These are phyloP conservation scores for Liasis olivaceus DNA, from an alignment of 2,797 vertebrate genomes.

Conservation along the genomic window DNA sequence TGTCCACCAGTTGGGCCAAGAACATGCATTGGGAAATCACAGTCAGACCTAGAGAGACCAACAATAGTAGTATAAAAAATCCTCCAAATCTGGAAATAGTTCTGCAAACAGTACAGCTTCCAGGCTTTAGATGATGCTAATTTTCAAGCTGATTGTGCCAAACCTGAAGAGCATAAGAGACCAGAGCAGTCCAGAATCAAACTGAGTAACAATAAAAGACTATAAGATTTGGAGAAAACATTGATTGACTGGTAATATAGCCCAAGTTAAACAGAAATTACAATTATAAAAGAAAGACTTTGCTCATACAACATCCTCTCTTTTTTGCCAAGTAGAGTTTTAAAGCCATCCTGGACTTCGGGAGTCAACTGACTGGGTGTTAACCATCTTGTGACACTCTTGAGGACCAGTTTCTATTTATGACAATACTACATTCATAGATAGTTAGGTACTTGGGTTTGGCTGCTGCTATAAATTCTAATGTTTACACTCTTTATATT, in stretches of 20 bases:
- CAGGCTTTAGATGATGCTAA: neutral
- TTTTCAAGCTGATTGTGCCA: neutral
- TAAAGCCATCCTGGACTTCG: neutral
- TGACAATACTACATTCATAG: conserved; percentile 49
- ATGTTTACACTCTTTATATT: neutral
- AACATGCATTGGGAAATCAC: neutral
- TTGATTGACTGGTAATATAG: neutral
- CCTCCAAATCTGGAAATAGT: neutral
- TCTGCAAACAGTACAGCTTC: neutral
- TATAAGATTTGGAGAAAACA: neutral
- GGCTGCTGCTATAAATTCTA: conserved; percentile 1
- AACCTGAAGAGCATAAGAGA: neutral
- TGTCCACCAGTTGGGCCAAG: neutral
- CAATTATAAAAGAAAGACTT: neutral
- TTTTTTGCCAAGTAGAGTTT: neutral
- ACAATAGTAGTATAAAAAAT: neutral
- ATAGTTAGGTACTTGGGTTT: conserved; percentile 56
- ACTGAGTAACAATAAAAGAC: neutral
- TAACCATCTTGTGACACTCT: neutral
- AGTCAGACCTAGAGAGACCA: no score
- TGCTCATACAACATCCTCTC: neutral
- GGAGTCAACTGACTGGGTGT: neutral
- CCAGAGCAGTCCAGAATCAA: neutral
- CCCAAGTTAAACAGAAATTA: neutral
- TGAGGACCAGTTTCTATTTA: neutral